Base-by-base conservation (phyloP, 2,797 vertebrate species). In the Myripristis jacobus region DNA sequence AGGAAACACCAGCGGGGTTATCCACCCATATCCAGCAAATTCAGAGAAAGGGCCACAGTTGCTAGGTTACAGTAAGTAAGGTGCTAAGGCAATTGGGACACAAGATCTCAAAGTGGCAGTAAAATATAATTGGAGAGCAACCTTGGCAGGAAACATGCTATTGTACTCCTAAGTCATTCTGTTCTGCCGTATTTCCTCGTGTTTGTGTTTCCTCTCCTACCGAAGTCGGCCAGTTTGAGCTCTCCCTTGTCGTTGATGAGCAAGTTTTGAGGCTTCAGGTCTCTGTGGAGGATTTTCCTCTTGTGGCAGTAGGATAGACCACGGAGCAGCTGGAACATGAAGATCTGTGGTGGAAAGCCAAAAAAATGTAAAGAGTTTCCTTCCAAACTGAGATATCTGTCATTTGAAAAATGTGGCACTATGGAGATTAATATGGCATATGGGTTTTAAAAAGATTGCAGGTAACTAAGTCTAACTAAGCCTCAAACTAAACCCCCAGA, bases 291-390 rank as follows among this genome's bases (percentile, higher is more conserved):
- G 91, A 99, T 98, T 83, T 99, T 99, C 46, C 95, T 95, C 54
- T 92, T 95, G 51, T 99, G 97, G 71, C 97, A 99, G 62, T 98
- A 99, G 41, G 96, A 95, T 7, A 99, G 93, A 19, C 97, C 97
- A 3, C 97, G 95, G 72, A 98, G 92, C 79, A 99, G 91, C 93
- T 98, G 97, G 92, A 98, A 99, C 97, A 98, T 97, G 89, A 99
- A 99, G 75, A 99, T 97, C 97, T 98, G 79, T 0, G 5, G 67
- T 50, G 53, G 43, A 27, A 48, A n/a, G n/a, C n/a, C n/a, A n/a
- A n/a, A n/a, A n/a, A n/a, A n/a, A n/a, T n/a, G n/a, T n/a, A 4
- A 19, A 47, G 38, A 15, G 3, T n/a, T n/a, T n/a, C n/a, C n/a
- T 41, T 13, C 13, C 36, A 13, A 15, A 4, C 9, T 36, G 7